These are phyloP conservation scores for Lathamus discolor DNA, from an alignment of 2,113 vertebrate species.

Conservation along the genomic window DNA sequence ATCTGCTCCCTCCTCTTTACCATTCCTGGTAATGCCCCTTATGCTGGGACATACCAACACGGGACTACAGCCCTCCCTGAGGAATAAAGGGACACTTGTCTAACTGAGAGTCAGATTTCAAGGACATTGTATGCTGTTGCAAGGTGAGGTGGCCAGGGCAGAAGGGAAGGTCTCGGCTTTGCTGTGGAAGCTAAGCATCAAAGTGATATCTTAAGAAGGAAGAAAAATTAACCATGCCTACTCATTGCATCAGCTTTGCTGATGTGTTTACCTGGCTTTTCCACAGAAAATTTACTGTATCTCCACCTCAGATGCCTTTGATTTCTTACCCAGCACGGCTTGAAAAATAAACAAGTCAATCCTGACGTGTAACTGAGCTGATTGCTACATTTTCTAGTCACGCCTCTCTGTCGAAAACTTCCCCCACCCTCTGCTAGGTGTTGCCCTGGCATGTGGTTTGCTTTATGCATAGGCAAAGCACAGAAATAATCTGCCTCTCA, in stretches of 20 bases:
- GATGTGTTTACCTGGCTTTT: not conserved
- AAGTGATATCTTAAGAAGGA: not conserved
- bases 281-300: not conserved
- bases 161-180: not conserved
- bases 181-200: not conserved
- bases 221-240: not conserved
- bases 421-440: slow-evolving; percentile 75
- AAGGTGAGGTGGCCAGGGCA: not conserved
- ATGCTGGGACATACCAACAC: not conserved
- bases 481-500: slow-evolving; percentile 28
- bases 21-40: not conserved
- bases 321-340: not conserved
- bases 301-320: not conserved
- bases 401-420: slow-evolving; percentile 71
- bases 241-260: not conserved
- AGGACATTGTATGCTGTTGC: not conserved
- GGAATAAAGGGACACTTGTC: not conserved
- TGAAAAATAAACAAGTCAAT: slow-evolving; percentile 62
- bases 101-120: not conserved
- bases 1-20: not conserved
- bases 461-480: slow-evolving; percentile 39
- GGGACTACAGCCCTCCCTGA: not conserved
- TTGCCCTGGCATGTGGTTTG: slow-evolving; percentile 64
- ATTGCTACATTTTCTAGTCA: slow-evolving; percentile 59
- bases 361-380: slow-evolving; percentile 54